Evolutionary conservation across 2,113 vertebrate genomes (phyloP), one percentile per base, ranked within the genome.

Genomic region (Notarius lentiginosus): DNA sequence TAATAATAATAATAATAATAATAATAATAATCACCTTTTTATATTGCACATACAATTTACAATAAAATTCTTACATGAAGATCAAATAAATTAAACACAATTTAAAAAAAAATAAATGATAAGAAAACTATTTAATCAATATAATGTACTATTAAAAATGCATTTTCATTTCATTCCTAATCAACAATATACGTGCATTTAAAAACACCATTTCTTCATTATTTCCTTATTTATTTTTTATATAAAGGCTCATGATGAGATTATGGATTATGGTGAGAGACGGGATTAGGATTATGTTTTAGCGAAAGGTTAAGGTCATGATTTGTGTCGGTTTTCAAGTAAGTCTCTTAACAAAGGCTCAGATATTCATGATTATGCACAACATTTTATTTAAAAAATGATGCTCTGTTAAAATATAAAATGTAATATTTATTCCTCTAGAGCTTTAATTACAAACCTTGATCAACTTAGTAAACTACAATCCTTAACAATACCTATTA

Each of bases 251-350:
- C 73, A n/a, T 79, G 5, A 72, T 11, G 24, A 83, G 82, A 51
- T 83, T 83, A 55, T n/a, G 41, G 63, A 30, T 84, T 70, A 72
- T 6, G 12, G 12, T 1, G 41, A 41, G 53, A 75, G 83, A 60
- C 30, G 22, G 53, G 82, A 84, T 56, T 84, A 84, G 34, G 68
- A 73, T 84, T 73, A 73, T 22, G 82, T 30, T 68, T 83, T 47
- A 81, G 47, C 4, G 10, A 70, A 83, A 70, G 61, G 82, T 70
- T 51, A 83, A 34, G 82, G 65, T 68, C 63, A 83, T 22, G 58
- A 81, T 61, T 81, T 80, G 51, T 79, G 55, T 79, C n/a, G 0
- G 27, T 41, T 61, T 58, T 24, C 5, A 17, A 30, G 51, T 55
- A 27, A 17, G n/a, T 18, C 76, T 79, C 53, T 18, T 56, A 30